Conservation (phyloP, 2,797 vertebrate genomes). For the Neomorphus geoffroyi region DNA sequence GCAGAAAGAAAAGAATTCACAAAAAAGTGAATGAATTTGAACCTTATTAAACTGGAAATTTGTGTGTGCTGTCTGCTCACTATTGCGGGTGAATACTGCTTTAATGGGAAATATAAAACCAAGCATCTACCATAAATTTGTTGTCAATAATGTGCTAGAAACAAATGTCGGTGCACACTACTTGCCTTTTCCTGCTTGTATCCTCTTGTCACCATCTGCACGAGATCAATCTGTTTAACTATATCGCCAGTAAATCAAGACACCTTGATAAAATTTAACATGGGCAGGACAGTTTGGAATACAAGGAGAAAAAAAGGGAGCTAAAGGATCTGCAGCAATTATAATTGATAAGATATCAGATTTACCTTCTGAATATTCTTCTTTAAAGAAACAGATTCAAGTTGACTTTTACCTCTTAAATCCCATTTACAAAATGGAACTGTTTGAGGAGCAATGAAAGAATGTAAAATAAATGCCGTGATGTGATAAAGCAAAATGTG, state of each 20-base stretch:
- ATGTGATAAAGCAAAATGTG: rapidly evolving
- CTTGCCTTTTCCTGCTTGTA: background rate
- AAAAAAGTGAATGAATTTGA: background rate
- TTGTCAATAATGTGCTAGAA: background rate
- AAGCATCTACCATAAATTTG: background rate
- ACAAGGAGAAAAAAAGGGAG: background rate
- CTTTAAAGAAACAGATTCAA: background rate
- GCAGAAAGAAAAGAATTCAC: background rate
- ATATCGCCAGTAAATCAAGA: background rate
- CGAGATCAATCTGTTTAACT: rapidly evolving
- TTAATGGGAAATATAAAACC: background rate
- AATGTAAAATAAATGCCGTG: background rate
- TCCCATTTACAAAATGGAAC: background rate
- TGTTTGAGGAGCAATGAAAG: background rate
- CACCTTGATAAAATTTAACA: background rate
- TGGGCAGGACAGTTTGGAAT: background rate
- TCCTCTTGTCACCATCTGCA: background rate
- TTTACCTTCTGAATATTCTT: background rate
- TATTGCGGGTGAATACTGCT: background rate
- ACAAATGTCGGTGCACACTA: background rate
- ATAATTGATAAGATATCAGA: background rate
- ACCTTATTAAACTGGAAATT: background rate
- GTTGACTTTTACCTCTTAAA: background rate
- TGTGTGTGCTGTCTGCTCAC: background rate
- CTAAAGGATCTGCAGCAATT: background rate